These are phyloP conservation scores for Euproctis similis DNA, from an alignment of 2,888 invertebrate genomes.

Conservation along the genomic window DNA sequence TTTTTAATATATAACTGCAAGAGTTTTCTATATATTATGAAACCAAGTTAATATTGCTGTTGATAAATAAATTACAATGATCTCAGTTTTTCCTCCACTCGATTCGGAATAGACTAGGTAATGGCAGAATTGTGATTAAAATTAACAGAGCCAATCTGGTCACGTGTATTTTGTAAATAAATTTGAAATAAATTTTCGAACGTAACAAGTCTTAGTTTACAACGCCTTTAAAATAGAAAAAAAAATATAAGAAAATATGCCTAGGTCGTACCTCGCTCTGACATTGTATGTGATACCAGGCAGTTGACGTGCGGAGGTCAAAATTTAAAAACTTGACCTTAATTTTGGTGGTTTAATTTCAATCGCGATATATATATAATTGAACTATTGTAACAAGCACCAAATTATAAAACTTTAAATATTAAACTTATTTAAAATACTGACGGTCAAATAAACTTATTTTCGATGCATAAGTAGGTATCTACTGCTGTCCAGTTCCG, in stretches of 20 bases:
- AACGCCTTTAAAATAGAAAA: constrained; percentile 8
- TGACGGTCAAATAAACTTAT: constrained; percentile 7
- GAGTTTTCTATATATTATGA: too few species aligned
- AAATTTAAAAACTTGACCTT: constrained; percentile 42
- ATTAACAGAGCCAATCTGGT: too few species aligned
- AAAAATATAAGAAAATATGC: constrained; percentile 22
- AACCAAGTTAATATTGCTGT: too few species aligned
- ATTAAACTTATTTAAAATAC: constrained; percentile 14
- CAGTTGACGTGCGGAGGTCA: constrained; percentile 46
- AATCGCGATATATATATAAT: constrained; percentile 32
- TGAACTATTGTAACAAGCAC: constrained; percentile 27
- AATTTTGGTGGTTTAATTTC: constrained; percentile 37
- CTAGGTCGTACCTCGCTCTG: constrained; percentile 29
- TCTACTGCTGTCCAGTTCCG: background rate
- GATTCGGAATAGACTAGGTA: too few species aligned
- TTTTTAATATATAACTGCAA: background rate
- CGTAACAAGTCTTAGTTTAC: background rate
- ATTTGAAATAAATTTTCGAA: background rate
- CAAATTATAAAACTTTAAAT: constrained; percentile 14
- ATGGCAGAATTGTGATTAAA: too few species aligned
- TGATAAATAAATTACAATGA: too few species aligned
- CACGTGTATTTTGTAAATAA: background rate
- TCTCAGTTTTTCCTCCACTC: too few species aligned
- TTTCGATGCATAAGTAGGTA: too few species aligned
- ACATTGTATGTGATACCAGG: constrained; percentile 37